Conservation (phyloP, 2,113 vertebrate species). For the Eubucco bourcierii region DNA sequence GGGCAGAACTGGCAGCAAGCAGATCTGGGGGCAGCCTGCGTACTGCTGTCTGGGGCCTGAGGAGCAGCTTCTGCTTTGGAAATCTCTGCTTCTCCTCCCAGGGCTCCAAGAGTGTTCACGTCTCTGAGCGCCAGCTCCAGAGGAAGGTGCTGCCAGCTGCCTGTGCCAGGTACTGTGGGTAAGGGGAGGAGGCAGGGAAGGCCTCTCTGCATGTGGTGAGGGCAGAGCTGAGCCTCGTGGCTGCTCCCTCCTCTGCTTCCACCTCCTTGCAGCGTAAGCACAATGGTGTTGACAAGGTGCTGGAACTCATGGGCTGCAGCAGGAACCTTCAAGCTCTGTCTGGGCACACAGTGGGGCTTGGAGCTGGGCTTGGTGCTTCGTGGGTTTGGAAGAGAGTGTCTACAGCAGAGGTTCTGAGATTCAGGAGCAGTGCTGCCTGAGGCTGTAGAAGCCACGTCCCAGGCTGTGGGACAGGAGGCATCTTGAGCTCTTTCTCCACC, state of each 20-base stretch:
- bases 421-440: not conserved
- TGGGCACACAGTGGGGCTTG: not conserved
- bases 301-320: not conserved
- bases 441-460: not conserved
- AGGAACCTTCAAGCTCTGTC: not conserved
- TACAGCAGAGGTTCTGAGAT: not conserved
- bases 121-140: conserved; percentile 38
- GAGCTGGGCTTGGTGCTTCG: no score
- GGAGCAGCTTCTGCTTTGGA: not conserved
- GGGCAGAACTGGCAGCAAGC: not conserved
- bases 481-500: not conserved
- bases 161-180: conserved; percentile 57
- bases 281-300: not conserved
- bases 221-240: not conserved
- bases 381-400: not conserved
- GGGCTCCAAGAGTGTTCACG: conserved; percentile 18
- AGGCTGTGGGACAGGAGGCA: not conserved
- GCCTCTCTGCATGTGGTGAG: not conserved
- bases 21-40: not conserved
- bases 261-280: not conserved
- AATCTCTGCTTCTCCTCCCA: conserved; percentile 34
- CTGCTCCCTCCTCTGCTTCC: not conserved
- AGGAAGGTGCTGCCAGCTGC: conserved; percentile 54
- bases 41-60: not conserved
- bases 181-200: not conserved